Conservation (phyloP, 2,888 invertebrate genomes). For the Eurytoma adleriae region DNA sequence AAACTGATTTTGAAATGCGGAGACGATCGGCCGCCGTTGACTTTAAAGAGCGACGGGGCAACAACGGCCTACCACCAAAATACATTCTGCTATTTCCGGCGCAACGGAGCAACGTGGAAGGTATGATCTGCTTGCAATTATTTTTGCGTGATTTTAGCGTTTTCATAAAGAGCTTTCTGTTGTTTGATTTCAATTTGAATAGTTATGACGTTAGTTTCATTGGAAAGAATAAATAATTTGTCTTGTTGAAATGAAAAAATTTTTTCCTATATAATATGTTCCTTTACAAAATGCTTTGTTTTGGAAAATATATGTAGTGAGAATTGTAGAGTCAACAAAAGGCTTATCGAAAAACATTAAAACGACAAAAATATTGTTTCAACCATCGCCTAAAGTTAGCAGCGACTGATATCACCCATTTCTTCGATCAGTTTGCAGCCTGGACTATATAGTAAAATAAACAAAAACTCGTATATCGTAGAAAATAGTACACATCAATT, state of each 20-base stretch:
- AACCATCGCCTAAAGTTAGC: constrained; percentile 54
- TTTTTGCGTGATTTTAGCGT: constrained; percentile 54
- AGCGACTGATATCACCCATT: constrained; percentile 36
- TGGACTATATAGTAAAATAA: constrained; percentile 17
- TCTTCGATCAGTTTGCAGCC: constrained; percentile 45
- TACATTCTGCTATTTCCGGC: constrained; percentile 99
- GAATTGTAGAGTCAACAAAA: constrained; percentile 45
- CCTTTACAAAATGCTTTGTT: neutral
- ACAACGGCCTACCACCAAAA: constrained; percentile 83
- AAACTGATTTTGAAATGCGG: constrained; percentile 37
- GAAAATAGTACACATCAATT: constrained; percentile 3
- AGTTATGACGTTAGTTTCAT: no score
- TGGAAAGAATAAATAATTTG: no score
- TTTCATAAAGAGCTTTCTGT: constrained; percentile 54
- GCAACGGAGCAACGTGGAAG: constrained; percentile 99
- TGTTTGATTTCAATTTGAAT: constrained; percentile 11
- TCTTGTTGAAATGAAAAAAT: neutral
- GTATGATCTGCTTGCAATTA: constrained; percentile 79
- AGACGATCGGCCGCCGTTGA: constrained; percentile 44
- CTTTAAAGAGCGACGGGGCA: constrained; percentile 50
- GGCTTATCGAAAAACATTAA: constrained; percentile 56
- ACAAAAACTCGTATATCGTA: neutral
- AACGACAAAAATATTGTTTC: constrained; percentile 56
- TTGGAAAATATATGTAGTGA: neutral
- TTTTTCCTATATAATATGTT: constrained; percentile 3